phyloP scores from a whole-genome alignment of 1,140 invertebrate species.

The Drosophila oshimai region DNA sequence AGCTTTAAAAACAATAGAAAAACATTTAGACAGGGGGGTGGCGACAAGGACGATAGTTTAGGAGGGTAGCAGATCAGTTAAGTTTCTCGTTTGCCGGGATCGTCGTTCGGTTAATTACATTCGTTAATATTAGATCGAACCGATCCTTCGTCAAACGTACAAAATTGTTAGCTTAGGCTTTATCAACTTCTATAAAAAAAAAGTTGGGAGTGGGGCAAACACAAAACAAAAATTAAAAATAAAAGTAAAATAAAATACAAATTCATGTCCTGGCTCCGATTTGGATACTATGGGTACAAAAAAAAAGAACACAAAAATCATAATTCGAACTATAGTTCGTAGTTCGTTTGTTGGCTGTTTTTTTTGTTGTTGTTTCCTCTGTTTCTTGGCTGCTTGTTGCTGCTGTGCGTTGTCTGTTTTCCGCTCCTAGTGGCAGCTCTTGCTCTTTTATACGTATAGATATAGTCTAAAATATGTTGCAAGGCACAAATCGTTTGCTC shows the following conservation, averaged over 20 bases:
- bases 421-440: constrained; percentile 14
- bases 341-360: constrained; percentile 14
- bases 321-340: constrained; percentile 15
- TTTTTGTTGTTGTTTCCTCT: constrained; percentile 3
- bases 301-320: constrained; percentile 25
- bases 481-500: constrained; percentile 71
- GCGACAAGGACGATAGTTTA: not conserved
- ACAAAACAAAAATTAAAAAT: constrained; percentile 2
- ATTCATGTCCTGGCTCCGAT: constrained; percentile 1
- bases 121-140: not conserved
- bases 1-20: constrained; percentile 46
- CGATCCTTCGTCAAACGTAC: too few relatives aligned
- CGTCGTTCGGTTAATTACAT: not conserved
- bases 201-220: not conserved
- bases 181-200: too few relatives aligned
- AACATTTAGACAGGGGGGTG: constrained; percentile 11
- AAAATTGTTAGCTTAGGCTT: too few relatives aligned
- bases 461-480: constrained; percentile 46
- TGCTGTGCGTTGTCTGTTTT: constrained; percentile 51
- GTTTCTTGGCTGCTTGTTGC: constrained; percentile 16
- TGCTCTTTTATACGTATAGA: constrained; percentile 17
- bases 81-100: not conserved
- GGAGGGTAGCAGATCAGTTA: not conserved
- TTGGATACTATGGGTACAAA: not conserved
- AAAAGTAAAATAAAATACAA: constrained; percentile 27